These are phyloP conservation scores for Conus betulinus DNA, from an alignment of 1,140 invertebrate genomes.

Conservation along the genomic window DNA sequence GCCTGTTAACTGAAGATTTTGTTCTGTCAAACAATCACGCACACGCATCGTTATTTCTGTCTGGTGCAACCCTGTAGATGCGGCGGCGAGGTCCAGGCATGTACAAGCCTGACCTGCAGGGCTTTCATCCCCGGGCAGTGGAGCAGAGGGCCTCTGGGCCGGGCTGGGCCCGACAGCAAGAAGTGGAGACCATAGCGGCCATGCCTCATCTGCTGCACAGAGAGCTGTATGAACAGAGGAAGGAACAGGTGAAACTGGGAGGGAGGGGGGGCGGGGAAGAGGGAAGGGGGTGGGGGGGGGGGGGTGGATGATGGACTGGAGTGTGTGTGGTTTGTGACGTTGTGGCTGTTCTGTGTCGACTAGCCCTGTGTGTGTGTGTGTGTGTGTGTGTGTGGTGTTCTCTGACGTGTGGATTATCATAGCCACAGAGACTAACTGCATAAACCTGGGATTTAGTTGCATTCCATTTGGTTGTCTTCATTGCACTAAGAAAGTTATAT, in stretches of 20 bases:
- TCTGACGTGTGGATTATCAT: no score
- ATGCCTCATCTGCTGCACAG: slow-evolving; percentile 71
- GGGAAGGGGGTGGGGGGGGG: neutral
- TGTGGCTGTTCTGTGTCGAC: no score
- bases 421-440: no score
- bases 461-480: no score
- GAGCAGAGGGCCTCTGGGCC: slow-evolving; percentile 61
- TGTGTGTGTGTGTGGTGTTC: no score
- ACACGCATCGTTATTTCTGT: no score
- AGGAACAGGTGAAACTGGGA: slow-evolving; percentile 56
- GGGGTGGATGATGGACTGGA: neutral
- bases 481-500: no score
- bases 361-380: no score
- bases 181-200: slow-evolving; percentile 67
- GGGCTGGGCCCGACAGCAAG: slow-evolving; percentile 70
- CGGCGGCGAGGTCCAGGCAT: slow-evolving; percentile 64
- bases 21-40: no score
- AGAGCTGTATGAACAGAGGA: slow-evolving; percentile 71
- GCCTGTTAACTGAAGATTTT: no score
- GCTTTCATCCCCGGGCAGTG: slow-evolving; percentile 60
- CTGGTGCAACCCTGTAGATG: neutral
- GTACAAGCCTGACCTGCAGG: slow-evolving; percentile 62
- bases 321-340: no score
- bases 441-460: no score
- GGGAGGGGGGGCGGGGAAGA: neutral